Evolutionary conservation across 92 coral and sea anemone genomes (phyloP).

Genomic region (Epizoanthus ramosus): DNA sequence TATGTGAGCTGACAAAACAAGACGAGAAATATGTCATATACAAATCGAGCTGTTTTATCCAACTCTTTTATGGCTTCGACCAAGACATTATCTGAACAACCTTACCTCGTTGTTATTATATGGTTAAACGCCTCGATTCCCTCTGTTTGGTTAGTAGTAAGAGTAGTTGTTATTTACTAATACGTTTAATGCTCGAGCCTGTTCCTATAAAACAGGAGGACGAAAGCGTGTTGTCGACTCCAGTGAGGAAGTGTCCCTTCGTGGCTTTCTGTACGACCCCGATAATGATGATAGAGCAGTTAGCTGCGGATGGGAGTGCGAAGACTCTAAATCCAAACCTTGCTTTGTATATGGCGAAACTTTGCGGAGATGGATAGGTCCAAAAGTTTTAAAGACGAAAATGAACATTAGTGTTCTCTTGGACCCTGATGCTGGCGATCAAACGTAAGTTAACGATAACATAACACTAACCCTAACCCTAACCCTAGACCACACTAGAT

Average conservation of each 20-base stretch:
- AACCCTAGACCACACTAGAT: too few relatives aligned
- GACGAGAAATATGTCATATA: too few relatives aligned
- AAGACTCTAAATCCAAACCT: conserved; percentile 32
- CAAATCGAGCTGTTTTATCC: too few relatives aligned
- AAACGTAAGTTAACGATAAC: not conserved
- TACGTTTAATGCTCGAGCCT: not conserved
- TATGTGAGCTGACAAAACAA: too few relatives aligned
- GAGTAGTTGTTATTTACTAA: not conserved
- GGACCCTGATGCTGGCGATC: conserved; percentile 7
- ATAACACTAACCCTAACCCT: not conserved
- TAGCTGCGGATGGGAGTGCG: conserved; percentile 23
- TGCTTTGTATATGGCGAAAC: conserved; percentile 1
- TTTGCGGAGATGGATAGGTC: not conserved
- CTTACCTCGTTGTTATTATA: too few relatives aligned
- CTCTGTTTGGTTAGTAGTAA: too few relatives aligned
- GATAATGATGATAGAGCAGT: conserved; percentile 17
- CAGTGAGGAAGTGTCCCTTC: conserved; percentile 9
- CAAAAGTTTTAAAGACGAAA: not conserved
- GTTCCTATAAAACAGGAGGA: not conserved
- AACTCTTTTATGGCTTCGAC: too few relatives aligned
- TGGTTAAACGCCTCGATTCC: too few relatives aligned
- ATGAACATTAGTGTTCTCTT: not conserved
- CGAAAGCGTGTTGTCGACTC: conserved; percentile 36
- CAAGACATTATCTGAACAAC: too few relatives aligned
- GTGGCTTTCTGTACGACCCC: conserved; percentile 9